Evolutionary conservation across 1,140 invertebrate species (phyloP), one percentile per base, ranked within the genome.

Genomic region (Nebria ingens): DNA sequence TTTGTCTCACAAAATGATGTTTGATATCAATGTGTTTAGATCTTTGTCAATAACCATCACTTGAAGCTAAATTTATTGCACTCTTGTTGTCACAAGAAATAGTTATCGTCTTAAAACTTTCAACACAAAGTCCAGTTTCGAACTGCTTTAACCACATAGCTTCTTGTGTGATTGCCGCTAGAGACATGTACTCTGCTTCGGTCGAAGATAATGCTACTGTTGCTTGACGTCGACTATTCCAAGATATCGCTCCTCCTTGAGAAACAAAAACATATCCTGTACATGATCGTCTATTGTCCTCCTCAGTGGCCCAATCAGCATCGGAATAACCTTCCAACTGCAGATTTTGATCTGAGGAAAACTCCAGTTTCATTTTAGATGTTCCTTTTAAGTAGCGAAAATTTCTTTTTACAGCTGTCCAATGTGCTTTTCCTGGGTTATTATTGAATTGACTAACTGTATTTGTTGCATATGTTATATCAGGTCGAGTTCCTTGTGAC

Each of bases 241-340:
- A 73, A 1, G 57, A 58, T 51, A 72, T 61, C 2, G 61, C 49
- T 49, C 56, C 60, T 19, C 58, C 64, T 21, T 57, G 55, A 11
- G 63, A 58, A 0, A 60, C 52, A 29, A 65, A 64, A 6, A 65
- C 57, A 55, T 65, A 64, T 1, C 67, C 66, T 6, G 57, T 65
- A 19, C 60, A 62, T 19, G 62, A 65, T 55, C 57, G 51, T 19
- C 60, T 29, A 22, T 67, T 45, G 2, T 60, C 42, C 12, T 55
- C 29, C 45, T 64, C 59, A 50, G 61, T 64, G 0, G 63, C 64
- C 49, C 52, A 67, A 56, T 65, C 65, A 3, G 64, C 62, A 52
- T 65, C 55, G 58, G 59, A 67, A 29, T 29, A 29, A 6, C 25
- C 25, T 29, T 29, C 25, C 13, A 29, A 29, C 4, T 29, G 54